Conservation (phyloP, 2,113 vertebrate genomes). For the Phocoena sinus region DNA sequence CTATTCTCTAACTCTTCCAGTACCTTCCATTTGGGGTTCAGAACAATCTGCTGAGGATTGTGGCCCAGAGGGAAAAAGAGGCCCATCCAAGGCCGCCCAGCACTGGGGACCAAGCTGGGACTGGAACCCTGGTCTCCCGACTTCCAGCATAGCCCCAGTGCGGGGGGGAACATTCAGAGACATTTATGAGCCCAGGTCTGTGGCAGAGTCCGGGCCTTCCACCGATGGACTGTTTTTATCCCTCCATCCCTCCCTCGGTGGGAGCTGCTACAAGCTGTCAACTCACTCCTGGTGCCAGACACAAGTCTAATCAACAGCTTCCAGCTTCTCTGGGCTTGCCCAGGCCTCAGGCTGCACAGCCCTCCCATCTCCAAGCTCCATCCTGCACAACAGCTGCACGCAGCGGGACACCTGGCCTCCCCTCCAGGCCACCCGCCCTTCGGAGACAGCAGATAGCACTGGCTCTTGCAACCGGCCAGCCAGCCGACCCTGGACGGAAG, state of each 20-base stretch:
- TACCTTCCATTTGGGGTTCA: not conserved
- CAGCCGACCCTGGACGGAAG: not conserved
- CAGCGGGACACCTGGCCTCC: conserved; percentile 46
- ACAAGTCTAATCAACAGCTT: conserved; percentile 32
- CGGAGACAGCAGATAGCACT: not conserved
- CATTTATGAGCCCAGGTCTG: not conserved
- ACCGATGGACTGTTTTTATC: not conserved
- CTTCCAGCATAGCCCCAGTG: not conserved
- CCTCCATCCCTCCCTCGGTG: not conserved
- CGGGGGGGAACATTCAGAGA: not conserved
- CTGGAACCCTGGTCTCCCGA: not conserved
- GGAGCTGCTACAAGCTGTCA: conserved; percentile 53
- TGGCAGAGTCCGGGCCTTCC: not conserved
- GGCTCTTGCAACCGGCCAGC: not conserved
- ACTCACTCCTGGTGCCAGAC: conserved; percentile 29
- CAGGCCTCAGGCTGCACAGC: conserved; percentile 9
- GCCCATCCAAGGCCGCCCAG: not conserved
- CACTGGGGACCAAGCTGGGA: not conserved
- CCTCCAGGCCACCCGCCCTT: not conserved
- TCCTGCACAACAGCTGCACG: conserved; percentile 42
- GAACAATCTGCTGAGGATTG: not conserved
- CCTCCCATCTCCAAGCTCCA: conserved; percentile 20
- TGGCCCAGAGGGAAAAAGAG: not conserved
- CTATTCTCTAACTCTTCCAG: not conserved
- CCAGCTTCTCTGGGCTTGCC: conserved; percentile 58